Conservation (phyloP, 2,113 vertebrate species). For the Callocephalon fimbriatum region DNA sequence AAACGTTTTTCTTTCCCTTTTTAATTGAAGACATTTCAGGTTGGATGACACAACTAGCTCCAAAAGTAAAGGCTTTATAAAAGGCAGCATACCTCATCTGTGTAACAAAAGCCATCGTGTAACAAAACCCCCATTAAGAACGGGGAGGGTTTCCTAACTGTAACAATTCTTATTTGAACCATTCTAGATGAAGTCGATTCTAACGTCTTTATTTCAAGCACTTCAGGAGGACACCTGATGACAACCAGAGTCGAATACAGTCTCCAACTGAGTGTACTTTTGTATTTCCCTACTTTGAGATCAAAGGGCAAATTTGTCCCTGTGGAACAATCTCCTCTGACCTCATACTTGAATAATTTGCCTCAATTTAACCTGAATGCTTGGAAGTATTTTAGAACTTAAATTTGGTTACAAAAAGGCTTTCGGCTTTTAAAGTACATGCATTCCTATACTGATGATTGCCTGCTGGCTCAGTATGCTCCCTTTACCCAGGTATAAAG, state of each 20-base stretch:
- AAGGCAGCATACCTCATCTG: background rate
- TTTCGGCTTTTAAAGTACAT: background rate
- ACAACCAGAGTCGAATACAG: background rate
- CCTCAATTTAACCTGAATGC: background rate
- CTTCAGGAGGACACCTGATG: background rate
- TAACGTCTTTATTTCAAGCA: background rate
- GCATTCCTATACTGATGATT: background rate
- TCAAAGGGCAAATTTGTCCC: background rate
- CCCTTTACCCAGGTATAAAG: background rate
- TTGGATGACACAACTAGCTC: background rate
- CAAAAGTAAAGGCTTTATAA: background rate
- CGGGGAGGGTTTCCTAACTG: background rate
- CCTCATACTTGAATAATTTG: background rate
- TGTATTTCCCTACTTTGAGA: background rate
- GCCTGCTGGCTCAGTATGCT: background rate
- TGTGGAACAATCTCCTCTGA: background rate
- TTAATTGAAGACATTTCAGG: background rate
- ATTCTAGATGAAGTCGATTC: background rate
- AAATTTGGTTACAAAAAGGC: background rate
- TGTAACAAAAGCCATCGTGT: background rate
- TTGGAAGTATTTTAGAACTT: background rate
- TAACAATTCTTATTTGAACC: background rate
- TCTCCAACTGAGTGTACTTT: background rate
- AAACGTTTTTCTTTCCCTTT: rapidly evolving
- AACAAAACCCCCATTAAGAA: background rate